Conservation (phyloP, 2,888 invertebrate genomes). For the Caenorhabditis sp. region DNA sequence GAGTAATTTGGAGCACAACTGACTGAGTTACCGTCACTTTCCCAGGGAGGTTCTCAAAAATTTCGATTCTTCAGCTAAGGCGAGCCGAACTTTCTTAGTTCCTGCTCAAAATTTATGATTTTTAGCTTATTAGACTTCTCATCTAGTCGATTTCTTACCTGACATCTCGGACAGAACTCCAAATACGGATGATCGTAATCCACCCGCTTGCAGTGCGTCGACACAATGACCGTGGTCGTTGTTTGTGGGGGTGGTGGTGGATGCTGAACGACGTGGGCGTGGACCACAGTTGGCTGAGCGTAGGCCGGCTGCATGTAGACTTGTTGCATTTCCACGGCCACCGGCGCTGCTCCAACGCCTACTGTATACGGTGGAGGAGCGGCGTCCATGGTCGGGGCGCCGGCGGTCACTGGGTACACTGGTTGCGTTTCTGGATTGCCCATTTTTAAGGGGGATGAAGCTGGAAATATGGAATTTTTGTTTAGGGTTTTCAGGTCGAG, state of each 20-base stretch:
- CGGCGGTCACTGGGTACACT: constrained; percentile 35
- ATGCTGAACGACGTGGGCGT: background rate
- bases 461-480: no score
- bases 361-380: constrained; percentile 45
- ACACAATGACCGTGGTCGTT: constrained; percentile 34
- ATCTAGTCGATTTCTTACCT: constrained; percentile 20
- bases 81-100: background rate
- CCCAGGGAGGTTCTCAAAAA: no score
- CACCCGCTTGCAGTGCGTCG: constrained; percentile 13
- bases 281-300: constrained; percentile 26
- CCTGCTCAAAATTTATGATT: background rate
- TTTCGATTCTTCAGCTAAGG: no score
- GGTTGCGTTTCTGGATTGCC: background rate
- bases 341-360: constrained; percentile 22
- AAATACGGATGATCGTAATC: constrained; percentile 32
- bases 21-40: no score
- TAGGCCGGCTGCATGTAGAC: constrained; percentile 25
- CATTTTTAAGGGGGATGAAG: no score
- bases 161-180: constrained; percentile 52
- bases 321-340: constrained; percentile 47
- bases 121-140: background rate
- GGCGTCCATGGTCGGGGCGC: background rate
- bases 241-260: background rate
- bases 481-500: no score
- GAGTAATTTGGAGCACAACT: no score